Evolutionary conservation across 2,113 vertebrate species (phyloP).

Genomic region (Turdus rufiventris): DNA sequence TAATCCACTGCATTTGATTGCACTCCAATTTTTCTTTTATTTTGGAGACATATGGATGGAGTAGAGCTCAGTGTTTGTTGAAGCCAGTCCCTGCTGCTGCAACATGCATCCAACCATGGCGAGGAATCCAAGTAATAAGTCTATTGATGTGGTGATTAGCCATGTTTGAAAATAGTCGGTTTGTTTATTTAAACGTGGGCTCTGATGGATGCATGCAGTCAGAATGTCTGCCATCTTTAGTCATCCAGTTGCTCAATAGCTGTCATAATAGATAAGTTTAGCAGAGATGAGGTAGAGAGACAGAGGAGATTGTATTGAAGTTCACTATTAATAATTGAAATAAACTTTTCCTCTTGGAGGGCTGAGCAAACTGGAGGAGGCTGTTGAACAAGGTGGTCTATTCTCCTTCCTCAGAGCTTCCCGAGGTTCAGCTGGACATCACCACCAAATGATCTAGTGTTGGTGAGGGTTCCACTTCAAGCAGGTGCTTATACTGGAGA

Average conservation of each 20-base stretch:
- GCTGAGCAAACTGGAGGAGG: neutral
- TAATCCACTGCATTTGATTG: slow-evolving; percentile 13
- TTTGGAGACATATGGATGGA: slow-evolving; percentile 38
- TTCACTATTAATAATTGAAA: neutral
- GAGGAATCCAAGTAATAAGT: slow-evolving; percentile 43
- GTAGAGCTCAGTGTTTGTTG: slow-evolving; percentile 30
- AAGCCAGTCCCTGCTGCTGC: slow-evolving; percentile 52
- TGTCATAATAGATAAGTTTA: slow-evolving; percentile 20
- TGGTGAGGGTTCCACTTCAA: neutral
- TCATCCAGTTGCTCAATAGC: slow-evolving; percentile 52
- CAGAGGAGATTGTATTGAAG: slow-evolving; percentile 1
- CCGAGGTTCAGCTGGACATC: neutral
- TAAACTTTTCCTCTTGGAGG: neutral
- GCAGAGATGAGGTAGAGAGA: neutral
- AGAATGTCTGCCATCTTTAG: slow-evolving; percentile 44
- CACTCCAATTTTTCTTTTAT: slow-evolving; percentile 33
- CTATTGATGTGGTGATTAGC: slow-evolving; percentile 56
- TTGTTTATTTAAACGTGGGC: slow-evolving; percentile 48
- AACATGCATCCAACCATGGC: slow-evolving; percentile 33
- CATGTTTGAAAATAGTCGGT: slow-evolving; percentile 40
- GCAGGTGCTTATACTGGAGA: neutral
- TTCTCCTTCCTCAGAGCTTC: neutral
- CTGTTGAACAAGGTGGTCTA: neutral
- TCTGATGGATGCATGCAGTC: neutral
- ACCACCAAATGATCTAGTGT: fast-evolving